A percentile compares a stretch with the other conserved stretches of the same genome.
Evolutionary conservation across 2,113 vertebrate genomes (phyloP).

Genomic region (human): GRCh38 chrX:129449001-129449500

Average conservation of each 20-base stretch:
- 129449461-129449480: constrained; percentile 49
- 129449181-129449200: constrained; percentile 31
- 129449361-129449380: constrained; percentile 26
- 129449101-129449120: constrained; percentile 13
- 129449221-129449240: background rate
- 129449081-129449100: constrained; percentile 8
- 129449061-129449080: background rate
- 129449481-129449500: constrained; percentile 63
- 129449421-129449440: constrained; percentile 21
- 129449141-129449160: constrained; percentile 37
- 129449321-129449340: background rate
- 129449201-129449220: background rate
- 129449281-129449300: background rate
- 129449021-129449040: background rate
- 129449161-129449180: constrained; percentile 35
- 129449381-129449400: background rate
- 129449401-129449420: constrained; percentile 2
- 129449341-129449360: background rate
- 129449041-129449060: background rate
- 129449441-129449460: constrained; percentile 36
- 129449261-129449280: constrained; percentile 6
- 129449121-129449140: background rate
- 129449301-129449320: constrained; percentile 1
- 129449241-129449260: background rate
- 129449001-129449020: background rate